Percentiles rank a stretch among this genome's conserved stretches.
These are phyloP conservation scores for Sarcophaga rosellei DNA, from an alignment of 2,888 invertebrate species.

Conservation along the genomic window DNA sequence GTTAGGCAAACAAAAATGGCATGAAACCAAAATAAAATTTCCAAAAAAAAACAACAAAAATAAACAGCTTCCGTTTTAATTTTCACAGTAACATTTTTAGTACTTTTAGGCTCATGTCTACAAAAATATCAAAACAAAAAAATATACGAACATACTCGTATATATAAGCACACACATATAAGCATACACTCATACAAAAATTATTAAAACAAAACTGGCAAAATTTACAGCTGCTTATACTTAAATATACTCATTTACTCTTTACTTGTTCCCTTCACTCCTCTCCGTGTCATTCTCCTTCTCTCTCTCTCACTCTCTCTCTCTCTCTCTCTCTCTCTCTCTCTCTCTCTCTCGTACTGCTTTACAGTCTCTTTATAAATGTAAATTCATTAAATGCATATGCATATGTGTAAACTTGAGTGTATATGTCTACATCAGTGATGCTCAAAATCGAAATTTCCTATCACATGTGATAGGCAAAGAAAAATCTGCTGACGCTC, in stretches of 20 bases:
- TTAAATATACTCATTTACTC: not conserved
- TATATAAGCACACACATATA: no score
- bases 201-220: constrained; percentile 14
- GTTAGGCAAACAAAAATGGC: not conserved
- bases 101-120: constrained; percentile 66
- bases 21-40: not conserved
- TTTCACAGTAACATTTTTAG: constrained; percentile 55
- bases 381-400: no score
- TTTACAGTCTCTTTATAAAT: no score
- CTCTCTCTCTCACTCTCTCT: no score
- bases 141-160: not conserved
- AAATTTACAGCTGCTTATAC: constrained; percentile 55
- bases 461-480: no score
- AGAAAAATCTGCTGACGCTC: no score
- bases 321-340: no score
- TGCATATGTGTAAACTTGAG: not conserved
- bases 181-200: no score
- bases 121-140: constrained; percentile 32
- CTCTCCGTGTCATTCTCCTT: no score
- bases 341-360: no score
- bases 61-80: constrained; percentile 56
- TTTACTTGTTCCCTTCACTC: no score
- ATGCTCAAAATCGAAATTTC: no score
- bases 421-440: not conserved
- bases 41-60: not conserved